Conservation (phyloP, 2,113 vertebrate genomes). For the Anthoscopus minutus region DNA sequence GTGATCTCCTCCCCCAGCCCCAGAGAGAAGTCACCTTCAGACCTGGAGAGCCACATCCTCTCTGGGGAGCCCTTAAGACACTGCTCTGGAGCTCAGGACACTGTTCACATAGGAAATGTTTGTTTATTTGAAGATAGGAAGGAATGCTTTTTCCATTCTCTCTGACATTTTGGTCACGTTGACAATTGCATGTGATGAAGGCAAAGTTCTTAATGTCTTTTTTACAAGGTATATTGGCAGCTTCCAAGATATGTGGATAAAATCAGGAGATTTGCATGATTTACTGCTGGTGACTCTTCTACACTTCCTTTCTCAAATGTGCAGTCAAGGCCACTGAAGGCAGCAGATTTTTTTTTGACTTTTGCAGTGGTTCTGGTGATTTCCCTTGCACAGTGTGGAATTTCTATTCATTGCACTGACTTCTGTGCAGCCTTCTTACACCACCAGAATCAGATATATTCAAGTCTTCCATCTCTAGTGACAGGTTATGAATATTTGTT, state of each 20-base stretch:
- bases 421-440: not conserved
- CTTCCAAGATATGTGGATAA: not conserved
- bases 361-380: not conserved
- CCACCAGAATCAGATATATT: not conserved
- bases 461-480: not conserved
- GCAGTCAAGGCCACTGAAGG: not conserved
- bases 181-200: accelerated
- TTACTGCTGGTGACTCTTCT: not conserved
- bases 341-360: not conserved
- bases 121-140: not conserved
- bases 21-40: not conserved
- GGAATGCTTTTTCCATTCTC: not conserved
- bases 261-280: not conserved
- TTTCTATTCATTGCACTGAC: not conserved
- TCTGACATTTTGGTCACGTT: not conserved
- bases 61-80: not conserved
- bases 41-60: not conserved
- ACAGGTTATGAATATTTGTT: not conserved
- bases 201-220: not conserved
- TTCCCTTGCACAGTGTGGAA: not conserved
- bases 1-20: not conserved
- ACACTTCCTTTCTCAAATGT: not conserved
- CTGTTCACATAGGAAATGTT: not conserved
- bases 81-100: not conserved
- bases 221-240: not conserved